Base-by-base conservation (phyloP, 2,113 vertebrate species). In the Channa argus region DNA sequence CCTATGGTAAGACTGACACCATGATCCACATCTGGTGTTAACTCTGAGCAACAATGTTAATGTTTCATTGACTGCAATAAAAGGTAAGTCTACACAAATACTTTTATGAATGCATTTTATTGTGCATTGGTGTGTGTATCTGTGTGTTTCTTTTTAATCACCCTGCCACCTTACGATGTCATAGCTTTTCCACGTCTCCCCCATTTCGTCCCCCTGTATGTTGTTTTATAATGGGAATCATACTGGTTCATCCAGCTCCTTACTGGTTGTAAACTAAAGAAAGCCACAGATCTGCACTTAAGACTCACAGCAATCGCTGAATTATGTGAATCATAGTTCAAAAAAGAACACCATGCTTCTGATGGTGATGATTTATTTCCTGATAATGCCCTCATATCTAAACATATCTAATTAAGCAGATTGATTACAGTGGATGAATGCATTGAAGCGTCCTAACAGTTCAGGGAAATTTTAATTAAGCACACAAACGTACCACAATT, bases 161-260 rank as follows among this genome's bases (percentile, higher is more conserved):
- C 24, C 24, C 24, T 24, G 24, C 24, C 24, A 24, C 24, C 24
- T 24, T 24, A 24, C 1, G 24, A 24, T 24, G 24, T 24, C 24
- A 24, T 24, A 24, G 24, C 24, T 24, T 24, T 24, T 24, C 24
- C 24, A 47, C 41, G 51, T 87, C 74, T 75, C 83, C 36, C 71
- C 62, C 84, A 38, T 88, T 49, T 53, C 33, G 14, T 11, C n/a
- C 6, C 55, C n/a, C 34, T 6, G 8, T 49, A 63, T n/a, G 58
- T 43, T 58, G 14, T 51, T 56, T 6, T 72, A 63, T 88, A 86
- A 86, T 77, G 56, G 83, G 59, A 85, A 71, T 58, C 76, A 73
- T 61, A 37, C 46, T 58, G 56, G 38, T 76, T 70, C 44, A 69
- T 70, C 13, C 51, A 63, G 56, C 49, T 55, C 70, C 51, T 61